Evolutionary conservation across 2,113 vertebrate genomes (phyloP).

Genomic region (Lepus americanus): DNA sequence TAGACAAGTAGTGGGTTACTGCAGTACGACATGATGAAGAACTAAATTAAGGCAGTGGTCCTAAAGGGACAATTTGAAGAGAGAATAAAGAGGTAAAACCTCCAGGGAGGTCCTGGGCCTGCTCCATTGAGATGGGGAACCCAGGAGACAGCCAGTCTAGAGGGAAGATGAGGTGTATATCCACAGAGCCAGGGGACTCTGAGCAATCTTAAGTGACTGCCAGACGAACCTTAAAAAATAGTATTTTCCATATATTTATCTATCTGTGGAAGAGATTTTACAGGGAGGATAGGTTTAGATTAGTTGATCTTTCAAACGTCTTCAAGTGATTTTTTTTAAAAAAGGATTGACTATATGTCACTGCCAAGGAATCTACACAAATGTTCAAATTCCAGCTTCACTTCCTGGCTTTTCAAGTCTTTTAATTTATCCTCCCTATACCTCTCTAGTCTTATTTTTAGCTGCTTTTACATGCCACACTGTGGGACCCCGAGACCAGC

Average conservation of each 20-base stretch:
- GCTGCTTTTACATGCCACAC: neutral
- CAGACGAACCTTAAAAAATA: constrained; percentile 29
- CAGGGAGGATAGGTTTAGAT: constrained; percentile 54
- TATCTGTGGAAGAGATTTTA: constrained; percentile 5
- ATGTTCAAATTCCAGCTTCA: constrained; percentile 57
- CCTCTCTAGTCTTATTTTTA: constrained; percentile 1
- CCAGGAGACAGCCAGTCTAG: rapidly evolving
- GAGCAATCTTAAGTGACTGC: neutral
- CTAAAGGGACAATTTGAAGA: neutral
- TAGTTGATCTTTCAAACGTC: constrained; percentile 71
- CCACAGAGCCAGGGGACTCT: neutral
- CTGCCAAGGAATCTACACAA: constrained; percentile 25
- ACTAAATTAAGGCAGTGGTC: neutral
- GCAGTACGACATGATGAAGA: neutral
- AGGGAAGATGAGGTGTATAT: neutral
- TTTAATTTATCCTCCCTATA: constrained; percentile 25
- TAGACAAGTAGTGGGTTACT: neutral
- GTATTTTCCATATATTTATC: constrained; percentile 19
- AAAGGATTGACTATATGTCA: constrained; percentile 76
- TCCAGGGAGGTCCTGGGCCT: neutral
- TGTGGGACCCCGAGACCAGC: neutral
- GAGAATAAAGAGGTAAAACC: neutral
- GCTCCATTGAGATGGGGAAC: neutral
- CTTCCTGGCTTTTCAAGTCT: constrained; percentile 44
- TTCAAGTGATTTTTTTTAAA: constrained; percentile 58